phyloP scores from a whole-genome alignment of 2,113 vertebrate genomes.

The Apaloderma vittatum region DNA sequence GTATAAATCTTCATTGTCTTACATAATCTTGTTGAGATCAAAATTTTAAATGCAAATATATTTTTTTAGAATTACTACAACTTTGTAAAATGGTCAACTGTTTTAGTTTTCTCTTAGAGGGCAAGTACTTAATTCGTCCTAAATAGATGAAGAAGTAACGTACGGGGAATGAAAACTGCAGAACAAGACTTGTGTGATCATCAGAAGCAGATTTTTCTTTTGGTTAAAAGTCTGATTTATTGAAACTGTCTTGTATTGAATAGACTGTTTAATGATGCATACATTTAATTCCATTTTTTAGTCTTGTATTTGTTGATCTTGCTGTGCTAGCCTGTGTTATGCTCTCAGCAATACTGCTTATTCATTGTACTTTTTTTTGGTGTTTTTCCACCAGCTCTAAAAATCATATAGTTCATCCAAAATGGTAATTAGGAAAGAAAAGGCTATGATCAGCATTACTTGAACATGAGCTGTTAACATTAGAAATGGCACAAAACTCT shows the following conservation, averaged over 20 bases:
- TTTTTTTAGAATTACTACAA: neutral
- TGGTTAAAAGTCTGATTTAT: conserved; percentile 29
- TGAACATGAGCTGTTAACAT: conserved; percentile 5
- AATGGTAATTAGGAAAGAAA: conserved; percentile 30
- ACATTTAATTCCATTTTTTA: conserved; percentile 14
- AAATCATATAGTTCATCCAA: conserved; percentile 2
- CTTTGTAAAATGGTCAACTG: neutral
- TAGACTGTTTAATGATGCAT: conserved; percentile 11
- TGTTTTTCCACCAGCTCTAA: neutral
- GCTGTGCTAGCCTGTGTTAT: neutral
- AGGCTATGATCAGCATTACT: conserved; percentile 13
- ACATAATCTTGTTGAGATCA: neutral
- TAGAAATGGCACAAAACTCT: neutral
- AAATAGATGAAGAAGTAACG: neutral
- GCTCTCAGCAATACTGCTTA: neutral
- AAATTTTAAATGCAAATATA: neutral
- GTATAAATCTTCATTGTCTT: neutral
- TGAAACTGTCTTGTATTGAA: neutral
- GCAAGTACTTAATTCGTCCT: neutral
- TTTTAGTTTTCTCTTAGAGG: neutral
- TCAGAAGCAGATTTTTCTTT: neutral
- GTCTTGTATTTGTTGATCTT: neutral
- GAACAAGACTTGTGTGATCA: neutral
- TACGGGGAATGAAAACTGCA: neutral
- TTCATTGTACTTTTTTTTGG: neutral